Evolutionary conservation across 2,888 invertebrate species (phyloP), one percentile per base, ranked within the genome.

Genomic region (Automeris io): DNA sequence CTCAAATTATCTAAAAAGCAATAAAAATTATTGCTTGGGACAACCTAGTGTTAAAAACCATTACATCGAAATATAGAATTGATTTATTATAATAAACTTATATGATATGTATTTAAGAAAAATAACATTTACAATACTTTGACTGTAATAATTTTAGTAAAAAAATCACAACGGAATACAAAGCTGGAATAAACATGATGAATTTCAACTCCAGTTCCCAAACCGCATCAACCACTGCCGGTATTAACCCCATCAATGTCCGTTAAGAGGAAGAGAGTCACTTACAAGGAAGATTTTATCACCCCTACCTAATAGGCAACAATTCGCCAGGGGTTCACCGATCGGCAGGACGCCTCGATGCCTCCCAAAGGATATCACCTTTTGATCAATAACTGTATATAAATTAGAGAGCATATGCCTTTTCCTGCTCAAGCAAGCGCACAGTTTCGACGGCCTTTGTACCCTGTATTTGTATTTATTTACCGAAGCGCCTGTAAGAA

Each of bases 301-400:
- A 67, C 81, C 79, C 73, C 70, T 61, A 54, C 51, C 64, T 73
- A 74, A 73, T 70, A 69, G 74, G 68, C 64, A 66, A 76, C 79
- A 78, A 77, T 80, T 78, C 72, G 68, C 54, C 56, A 61, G 68
- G 69, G 70, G 63, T 70, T 61, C 69, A 63, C 61, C 62, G 70
- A 65, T 63, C 61, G 55, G 56, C 52, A 60, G 61, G 63, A 74
- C 78, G 83, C 74, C 68, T 71, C 72, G 70, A 61, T 83, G 85
- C 68, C 59, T 76, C 58, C 76, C 73, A 85, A 86, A 83, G 83
- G 85, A 78, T 72, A 61, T 64, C 70, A 75, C 77, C 86, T 81
- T 86, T 86, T 86, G 86, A 86, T 86, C 86, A 86, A 83, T 83
- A 85, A 82, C 78, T 85, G 83, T 86, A 85, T 77, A 83, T 81